These are phyloP conservation scores for Malthinus flaveolus DNA, from an alignment of 2,888 invertebrate species.

Conservation along the genomic window DNA sequence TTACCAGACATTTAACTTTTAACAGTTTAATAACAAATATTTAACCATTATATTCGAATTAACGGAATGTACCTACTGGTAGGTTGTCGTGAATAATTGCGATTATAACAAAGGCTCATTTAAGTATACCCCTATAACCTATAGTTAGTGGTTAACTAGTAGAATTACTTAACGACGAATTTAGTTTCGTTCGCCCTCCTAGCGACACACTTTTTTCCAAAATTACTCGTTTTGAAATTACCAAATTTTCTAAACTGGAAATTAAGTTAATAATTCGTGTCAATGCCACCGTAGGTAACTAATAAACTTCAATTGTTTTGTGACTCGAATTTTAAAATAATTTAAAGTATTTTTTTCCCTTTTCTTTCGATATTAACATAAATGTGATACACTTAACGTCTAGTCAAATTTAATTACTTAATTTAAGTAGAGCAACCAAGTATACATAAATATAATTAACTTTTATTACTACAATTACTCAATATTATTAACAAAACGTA, in stretches of 20 bases:
- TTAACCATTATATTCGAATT: neutral
- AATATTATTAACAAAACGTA: too few species aligned
- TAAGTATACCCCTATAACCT: too few species aligned
- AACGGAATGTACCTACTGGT: neutral
- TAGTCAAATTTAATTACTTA: constrained; percentile 13
- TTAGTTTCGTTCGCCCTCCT: too few species aligned
- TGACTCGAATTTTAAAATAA: constrained; percentile 15
- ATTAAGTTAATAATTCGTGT: constrained; percentile 6
- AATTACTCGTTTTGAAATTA: too few species aligned
- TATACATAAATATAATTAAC: neutral
- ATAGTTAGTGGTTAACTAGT: too few species aligned
- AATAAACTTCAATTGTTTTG: constrained; percentile 16
- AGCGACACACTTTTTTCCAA: too few species aligned
- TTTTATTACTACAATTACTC: too few species aligned
- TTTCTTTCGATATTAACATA: constrained; percentile 3
- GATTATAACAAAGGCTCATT: neutral
- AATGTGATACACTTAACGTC: constrained; percentile 6
- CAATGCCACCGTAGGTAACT: constrained; percentile 17
- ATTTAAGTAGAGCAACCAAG: constrained; percentile 12
- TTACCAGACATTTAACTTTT: neutral
- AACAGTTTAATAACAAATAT: neutral
- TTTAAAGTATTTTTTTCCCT: neutral
- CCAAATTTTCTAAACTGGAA: too few species aligned
- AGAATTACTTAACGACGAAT: too few species aligned
- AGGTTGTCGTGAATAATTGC: neutral